Base-by-base conservation (phyloP, 1,140 invertebrate genomes). In the Cydia pomonella region DNA sequence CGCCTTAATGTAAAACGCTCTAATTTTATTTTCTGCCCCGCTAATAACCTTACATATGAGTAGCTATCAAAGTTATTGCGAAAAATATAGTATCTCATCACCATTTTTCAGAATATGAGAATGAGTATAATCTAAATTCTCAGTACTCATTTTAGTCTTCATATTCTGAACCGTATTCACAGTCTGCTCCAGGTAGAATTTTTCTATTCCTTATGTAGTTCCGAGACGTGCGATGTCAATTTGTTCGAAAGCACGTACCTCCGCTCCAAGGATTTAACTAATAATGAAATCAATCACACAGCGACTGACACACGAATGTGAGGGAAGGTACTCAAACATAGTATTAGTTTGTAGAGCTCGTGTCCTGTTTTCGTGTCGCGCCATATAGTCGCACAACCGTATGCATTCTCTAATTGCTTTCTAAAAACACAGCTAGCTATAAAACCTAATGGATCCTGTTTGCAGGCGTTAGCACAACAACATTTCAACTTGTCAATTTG, bases 401-500 rank as follows among this genome's bases (percentile, higher is more conserved):
- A 21, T 59, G 16, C n/a, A 59, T 18, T 59, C n/a, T 21, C 53
- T 59, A 59, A 59, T 59, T 59, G 53, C 53, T 21, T 59, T 59
- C 53, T 59, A 59, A 59, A 59, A 59, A 59, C 53, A 59, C 53
- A 59, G 53, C 53, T 59, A 59, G 64, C n/a, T 69, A 69, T 33
- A 69, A 69, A 69, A 69, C 64, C 64, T 69, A 69, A 69, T 69
- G 64, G 64, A 69, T 33, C 29, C 64, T 69, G 64, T 69, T 69
- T 69, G 64, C 27, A 33, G 27, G 64, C 64, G 64, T 69, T 69
- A 69, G 64, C 71, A 41, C 44, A 72, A 25, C 71, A 72, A 79
- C 73, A 77, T 78, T 82, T 81, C 75, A 80, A 74, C 76, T 62
- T 81, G 77, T 85, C 81, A 87, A 87, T 85, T 84, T 81, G 77